phyloP scores from a whole-genome alignment of 2,113 vertebrate species.

The Rhinolophus sinicus region DNA sequence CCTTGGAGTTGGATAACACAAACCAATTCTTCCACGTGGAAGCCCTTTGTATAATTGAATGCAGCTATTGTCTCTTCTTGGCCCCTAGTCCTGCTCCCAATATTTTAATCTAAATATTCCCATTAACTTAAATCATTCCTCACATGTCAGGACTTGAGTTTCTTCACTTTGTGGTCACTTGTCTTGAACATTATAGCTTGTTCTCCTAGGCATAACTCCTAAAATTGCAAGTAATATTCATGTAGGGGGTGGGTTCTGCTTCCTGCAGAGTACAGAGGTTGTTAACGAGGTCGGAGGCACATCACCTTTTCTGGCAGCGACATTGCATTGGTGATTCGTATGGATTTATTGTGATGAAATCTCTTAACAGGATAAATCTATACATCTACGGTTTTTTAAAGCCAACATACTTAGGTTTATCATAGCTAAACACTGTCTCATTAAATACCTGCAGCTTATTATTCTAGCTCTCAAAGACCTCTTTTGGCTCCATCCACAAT shows the following conservation, averaged over 20 bases:
- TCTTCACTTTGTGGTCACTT: neutral
- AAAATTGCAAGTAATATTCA: neutral
- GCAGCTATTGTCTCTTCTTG: neutral
- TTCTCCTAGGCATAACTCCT: neutral
- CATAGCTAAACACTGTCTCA: neutral
- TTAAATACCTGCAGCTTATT: neutral
- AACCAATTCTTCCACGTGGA: neutral
- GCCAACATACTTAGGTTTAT: neutral
- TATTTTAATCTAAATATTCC: conserved; percentile 44
- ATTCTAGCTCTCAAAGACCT: neutral
- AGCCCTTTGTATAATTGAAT: neutral
- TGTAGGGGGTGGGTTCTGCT: neutral
- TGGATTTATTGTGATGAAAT: neutral
- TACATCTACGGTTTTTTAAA: neutral
- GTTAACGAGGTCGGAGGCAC: neutral
- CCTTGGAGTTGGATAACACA: neutral
- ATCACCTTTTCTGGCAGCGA: neutral
- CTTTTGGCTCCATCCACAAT: neutral
- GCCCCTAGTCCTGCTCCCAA: neutral
- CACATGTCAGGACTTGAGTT: neutral
- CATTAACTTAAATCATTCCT: neutral
- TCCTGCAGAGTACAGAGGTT: neutral
- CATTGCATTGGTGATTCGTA: neutral
- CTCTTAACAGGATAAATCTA: neutral
- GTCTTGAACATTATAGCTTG: neutral